phyloP scores from a whole-genome alignment of 1,140 invertebrate species.

The Anagrus nilaparvatae region DNA sequence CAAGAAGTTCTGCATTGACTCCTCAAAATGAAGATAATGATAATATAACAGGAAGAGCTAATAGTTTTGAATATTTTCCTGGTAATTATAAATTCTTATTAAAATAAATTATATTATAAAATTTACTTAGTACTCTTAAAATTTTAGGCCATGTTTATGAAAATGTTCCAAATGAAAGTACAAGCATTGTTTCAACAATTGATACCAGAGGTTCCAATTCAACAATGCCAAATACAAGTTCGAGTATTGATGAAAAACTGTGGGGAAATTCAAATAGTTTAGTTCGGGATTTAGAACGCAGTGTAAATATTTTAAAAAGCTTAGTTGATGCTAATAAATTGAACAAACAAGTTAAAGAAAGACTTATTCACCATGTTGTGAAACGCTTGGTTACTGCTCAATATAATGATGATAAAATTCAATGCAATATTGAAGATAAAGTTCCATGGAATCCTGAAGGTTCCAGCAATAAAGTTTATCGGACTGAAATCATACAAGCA shows the following conservation, averaged over 20 bases:
- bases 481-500: slow-evolving; percentile 32
- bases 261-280: slow-evolving; percentile 38
- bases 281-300: slow-evolving; percentile 36
- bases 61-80: slow-evolving; percentile 45
- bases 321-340: slow-evolving; percentile 38
- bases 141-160: slow-evolving; percentile 34
- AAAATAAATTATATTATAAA: neutral
- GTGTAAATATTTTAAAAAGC: slow-evolving; percentile 38
- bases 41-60: slow-evolving; percentile 33
- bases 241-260: slow-evolving; percentile 38
- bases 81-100: slow-evolving; percentile 13
- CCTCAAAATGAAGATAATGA: slow-evolving; percentile 27
- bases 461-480: slow-evolving; percentile 34
- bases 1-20: slow-evolving; percentile 21
- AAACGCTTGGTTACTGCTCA: slow-evolving; percentile 37
- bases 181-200: slow-evolving; percentile 28
- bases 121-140: neutral
- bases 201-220: slow-evolving; percentile 33
- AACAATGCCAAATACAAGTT: slow-evolving; percentile 38
- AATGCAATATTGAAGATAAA: slow-evolving; percentile 34
- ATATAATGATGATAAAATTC: slow-evolving; percentile 37
- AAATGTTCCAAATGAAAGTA: slow-evolving; percentile 28
- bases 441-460: slow-evolving; percentile 39
- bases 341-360: slow-evolving; percentile 35
- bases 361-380: slow-evolving; percentile 39